Evolutionary conservation across 2,888 invertebrate genomes (phyloP).

Genomic region (Anoplius nigerrimus): DNA sequence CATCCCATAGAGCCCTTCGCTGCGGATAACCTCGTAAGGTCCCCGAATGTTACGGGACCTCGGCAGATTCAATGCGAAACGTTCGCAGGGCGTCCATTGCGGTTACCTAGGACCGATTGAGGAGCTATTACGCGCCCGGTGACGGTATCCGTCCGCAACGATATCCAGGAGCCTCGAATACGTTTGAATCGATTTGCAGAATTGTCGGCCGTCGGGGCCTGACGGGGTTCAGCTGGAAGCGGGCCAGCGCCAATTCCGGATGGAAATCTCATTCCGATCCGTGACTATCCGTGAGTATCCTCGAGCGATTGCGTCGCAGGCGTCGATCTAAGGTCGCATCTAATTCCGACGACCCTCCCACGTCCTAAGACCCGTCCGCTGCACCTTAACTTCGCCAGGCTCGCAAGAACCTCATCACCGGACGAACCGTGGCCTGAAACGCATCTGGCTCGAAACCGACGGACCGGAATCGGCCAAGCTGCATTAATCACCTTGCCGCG

Average conservation of each 20-base stretch:
- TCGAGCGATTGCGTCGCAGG: constrained; percentile 48
- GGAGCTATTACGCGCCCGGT: constrained; percentile 55
- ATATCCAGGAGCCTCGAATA: constrained; percentile 68
- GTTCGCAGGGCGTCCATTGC: constrained; percentile 57
- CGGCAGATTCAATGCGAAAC: constrained; percentile 49
- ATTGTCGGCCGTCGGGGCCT: constrained; percentile 37
- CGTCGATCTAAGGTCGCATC: constrained; percentile 50
- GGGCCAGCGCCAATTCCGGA: constrained; percentile 67
- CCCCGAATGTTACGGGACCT: constrained; percentile 19
- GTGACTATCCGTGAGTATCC: constrained; percentile 57
- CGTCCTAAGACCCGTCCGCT: no score
- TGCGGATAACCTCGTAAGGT: constrained; percentile 33
- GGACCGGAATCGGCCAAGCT: background rate
- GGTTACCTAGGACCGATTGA: constrained; percentile 31
- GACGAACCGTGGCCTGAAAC: no score
- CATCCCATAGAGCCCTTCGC: constrained; percentile 40
- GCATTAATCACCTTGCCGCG: no score
- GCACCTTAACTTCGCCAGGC: no score
- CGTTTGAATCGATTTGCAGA: constrained; percentile 69
- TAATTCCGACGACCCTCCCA: no score
- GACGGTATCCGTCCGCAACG: constrained; percentile 60
- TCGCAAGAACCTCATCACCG: no score
- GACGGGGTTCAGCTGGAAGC: constrained; percentile 56
- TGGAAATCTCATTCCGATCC: constrained; percentile 64
- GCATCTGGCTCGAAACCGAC: constrained; percentile 21